Evolutionary conservation across 2,888 invertebrate genomes (phyloP).

Genomic region (Nomada lathburiana): DNA sequence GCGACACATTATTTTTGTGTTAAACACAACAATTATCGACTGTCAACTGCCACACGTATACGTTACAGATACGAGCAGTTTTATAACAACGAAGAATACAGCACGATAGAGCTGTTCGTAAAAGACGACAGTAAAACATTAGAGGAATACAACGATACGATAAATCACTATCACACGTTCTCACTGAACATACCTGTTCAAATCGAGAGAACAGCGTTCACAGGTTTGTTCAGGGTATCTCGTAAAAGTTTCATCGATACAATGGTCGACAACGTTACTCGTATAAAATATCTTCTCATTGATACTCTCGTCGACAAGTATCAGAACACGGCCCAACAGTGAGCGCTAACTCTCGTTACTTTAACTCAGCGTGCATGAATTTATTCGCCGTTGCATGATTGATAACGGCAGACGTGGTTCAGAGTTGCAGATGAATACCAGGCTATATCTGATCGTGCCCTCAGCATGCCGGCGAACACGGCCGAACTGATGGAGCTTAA

Average conservation of each 20-base stretch:
- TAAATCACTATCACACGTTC: conserved; percentile 87
- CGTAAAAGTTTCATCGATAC: conserved; percentile 90
- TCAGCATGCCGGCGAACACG: conserved; percentile 93
- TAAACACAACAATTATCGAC: neutral
- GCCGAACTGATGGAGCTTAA: conserved; percentile 94
- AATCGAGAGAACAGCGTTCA: conserved; percentile 88
- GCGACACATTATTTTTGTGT: neutral
- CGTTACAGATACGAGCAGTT: conserved; percentile 73
- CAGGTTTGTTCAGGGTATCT: conserved; percentile 94
- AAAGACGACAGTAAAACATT: conserved; percentile 87
- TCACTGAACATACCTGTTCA: conserved; percentile 87
- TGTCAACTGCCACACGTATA: neutral
- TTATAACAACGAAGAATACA: conserved; percentile 76
- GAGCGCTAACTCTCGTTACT: conserved; percentile 76
- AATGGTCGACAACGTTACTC: conserved; percentile 89
- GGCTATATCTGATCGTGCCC: conserved; percentile 90
- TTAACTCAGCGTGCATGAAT: conserved; percentile 3
- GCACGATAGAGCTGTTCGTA: conserved; percentile 88
- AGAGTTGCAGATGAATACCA: conserved; percentile 94
- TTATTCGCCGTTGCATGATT: neutral
- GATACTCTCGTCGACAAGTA: conserved; percentile 92
- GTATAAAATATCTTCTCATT: conserved; percentile 89
- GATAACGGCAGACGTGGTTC: conserved; percentile 50
- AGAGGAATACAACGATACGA: conserved; percentile 87
- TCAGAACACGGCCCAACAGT: conserved; percentile 90